Conservation (phyloP, 2,797 vertebrate genomes). For the Artibeus jamaicensis region DNA sequence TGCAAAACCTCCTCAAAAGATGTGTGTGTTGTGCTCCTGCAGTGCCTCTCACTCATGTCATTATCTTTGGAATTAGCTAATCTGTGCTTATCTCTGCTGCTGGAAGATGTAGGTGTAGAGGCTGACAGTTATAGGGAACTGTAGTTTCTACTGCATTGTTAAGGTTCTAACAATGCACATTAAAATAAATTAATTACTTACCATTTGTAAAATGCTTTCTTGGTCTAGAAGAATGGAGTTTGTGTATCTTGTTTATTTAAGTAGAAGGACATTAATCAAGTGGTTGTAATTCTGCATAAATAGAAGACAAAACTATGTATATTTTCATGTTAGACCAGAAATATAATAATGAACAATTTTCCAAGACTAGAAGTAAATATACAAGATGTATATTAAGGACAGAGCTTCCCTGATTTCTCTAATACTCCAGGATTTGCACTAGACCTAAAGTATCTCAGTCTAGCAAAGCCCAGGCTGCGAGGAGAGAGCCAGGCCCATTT, state of each 20-base stretch:
- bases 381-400: not conserved
- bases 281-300: not conserved
- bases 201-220: not conserved
- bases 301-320: not conserved
- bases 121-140: not conserved
- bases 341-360: not conserved
- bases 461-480: not conserved
- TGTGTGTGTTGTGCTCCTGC: not conserved
- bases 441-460: not conserved
- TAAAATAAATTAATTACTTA: not conserved
- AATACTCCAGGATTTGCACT: not conserved
- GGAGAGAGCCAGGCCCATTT: constrained; percentile 45
- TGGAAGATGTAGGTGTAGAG: not conserved
- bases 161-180: not conserved
- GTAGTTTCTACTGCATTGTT: not conserved
- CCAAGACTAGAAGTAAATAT: not conserved
- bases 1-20: not conserved
- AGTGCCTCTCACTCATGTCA: not conserved
- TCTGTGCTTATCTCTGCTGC: not conserved
- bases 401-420: not conserved
- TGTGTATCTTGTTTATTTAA: not conserved
- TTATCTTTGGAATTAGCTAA: not conserved
- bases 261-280: not conserved
- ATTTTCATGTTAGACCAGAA: not conserved
- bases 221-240: not conserved